Evolutionary conservation across 2,797 vertebrate genomes (phyloP), one percentile per base, ranked within the genome.

Genomic region (Acanthornis magna): DNA sequence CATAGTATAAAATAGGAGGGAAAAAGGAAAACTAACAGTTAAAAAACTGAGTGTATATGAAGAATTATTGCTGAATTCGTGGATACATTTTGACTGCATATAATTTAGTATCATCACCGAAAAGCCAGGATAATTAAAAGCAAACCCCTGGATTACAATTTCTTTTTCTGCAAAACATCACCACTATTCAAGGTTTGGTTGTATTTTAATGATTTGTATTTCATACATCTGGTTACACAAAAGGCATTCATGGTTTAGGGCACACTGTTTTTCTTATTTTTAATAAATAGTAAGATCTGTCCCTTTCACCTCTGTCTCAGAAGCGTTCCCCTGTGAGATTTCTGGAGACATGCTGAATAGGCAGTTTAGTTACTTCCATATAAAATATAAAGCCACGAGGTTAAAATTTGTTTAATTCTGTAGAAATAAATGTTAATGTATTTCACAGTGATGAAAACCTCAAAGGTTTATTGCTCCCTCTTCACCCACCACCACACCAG

Each of bases 41-140:
- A 15, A 96, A 78, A 92, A 68, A 48, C 5, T 9, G 26, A 75
- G 45, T 51, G 7, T 21, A 18, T 67, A 94, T 73, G 54, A 89
- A 96, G 75, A 92, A 45, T 73, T 93, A 94, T 91, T 95, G 87
- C 90, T 90, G 40, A 86, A 94, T 47, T 82, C 5, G 11, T 88
- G 71, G n/a, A 25, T 72, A 93, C 23, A 89, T 92, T 95, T 80
- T 77, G 43, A 89, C 63, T 83, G 8, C 7, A 60, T 19, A 25
- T 13, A 60, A 76, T 27, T 89, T 73, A 72, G 32, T 83, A 58
- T 16, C 50, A 77, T 91, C 16, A 76, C 15, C 19, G 50, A 74
- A 51, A 84, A 65, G 16, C 68, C 5, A 65, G 32, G 25, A 84
- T 40, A 82, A 62, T 9, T 82, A 34, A 62, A 29, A 87, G 36